Conservation (phyloP, 2,113 vertebrate species). For the Epinephelus lanceolatus region DNA sequence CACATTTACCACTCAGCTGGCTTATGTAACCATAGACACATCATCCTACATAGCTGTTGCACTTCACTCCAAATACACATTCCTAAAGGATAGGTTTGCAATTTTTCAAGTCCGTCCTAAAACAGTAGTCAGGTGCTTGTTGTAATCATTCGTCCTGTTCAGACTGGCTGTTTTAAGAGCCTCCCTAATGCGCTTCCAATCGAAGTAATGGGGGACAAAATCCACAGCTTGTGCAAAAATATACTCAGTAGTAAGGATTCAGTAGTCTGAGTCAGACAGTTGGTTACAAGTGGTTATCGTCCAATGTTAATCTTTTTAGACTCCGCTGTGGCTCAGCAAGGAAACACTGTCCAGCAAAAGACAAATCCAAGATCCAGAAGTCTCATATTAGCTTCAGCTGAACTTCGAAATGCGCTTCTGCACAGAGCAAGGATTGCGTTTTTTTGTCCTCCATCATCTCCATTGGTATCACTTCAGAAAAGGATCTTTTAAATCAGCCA, state of each 20-base stretch:
- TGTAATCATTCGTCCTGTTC: slow-evolving; percentile 1
- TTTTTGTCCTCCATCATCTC: not conserved
- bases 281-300: no score
- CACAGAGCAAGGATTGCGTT: not conserved
- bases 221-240: not conserved
- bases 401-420: slow-evolving; percentile 1
- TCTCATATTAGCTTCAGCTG: not conserved
- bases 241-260: no score
- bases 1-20: slow-evolving; percentile 56
- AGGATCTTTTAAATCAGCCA: not conserved
- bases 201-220: not conserved
- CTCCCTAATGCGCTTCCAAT: no score
- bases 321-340: not conserved
- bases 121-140: slow-evolving; percentile 2
- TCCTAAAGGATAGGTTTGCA: slow-evolving; percentile 4
- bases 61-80: slow-evolving; percentile 37
- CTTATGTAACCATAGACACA: slow-evolving; percentile 29
- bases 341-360: not conserved
- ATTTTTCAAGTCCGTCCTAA: not conserved
- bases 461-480: not conserved
- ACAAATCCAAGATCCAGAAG: not conserved
- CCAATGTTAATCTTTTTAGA: no score
- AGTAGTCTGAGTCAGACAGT: no score
- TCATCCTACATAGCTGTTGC: slow-evolving; percentile 25
- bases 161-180: not conserved